Base-by-base conservation (phyloP, 2,888 invertebrate genomes). In the Brachypalpus laphriformis region DNA sequence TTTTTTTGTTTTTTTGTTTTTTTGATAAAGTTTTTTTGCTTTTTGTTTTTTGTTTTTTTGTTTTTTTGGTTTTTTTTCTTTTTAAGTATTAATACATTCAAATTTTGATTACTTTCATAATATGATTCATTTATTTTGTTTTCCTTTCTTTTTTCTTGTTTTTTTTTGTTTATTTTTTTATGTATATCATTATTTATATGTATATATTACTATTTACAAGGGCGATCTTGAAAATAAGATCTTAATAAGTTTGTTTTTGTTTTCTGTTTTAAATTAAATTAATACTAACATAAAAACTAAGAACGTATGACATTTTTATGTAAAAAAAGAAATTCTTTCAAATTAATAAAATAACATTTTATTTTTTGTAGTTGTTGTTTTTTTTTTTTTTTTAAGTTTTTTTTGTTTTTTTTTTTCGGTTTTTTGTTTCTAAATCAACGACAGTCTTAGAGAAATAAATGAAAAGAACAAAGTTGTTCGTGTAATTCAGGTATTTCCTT, bases 191-290 rank as follows among this genome's bases (percentile, higher is more conserved):
- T 82, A 75, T 75, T 59, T 81, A 66, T 83, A 59, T 85, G 71
- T 83, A 61, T 87, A 85, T 80, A 78, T 74, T 82, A 75, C 63
- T 86, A 86, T 86, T 78, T 86, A 86, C 86, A 86, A 76, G 57
- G 68, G 51, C 87, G 88, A 88, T 87, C 88, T 88, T 88, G 88
- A 88, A 88, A 88, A 88, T 88, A 88, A 88, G 88, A 88, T 87
- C 88, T 87, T 77, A 86, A 71, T 72, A 76, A 81, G 77, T 75
- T 71, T 45, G 37, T 56, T 57, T 54, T 47, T 65, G 72, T 54
- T 61, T 59, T 70, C 47, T 75, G 47, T 71, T 70, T 85, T 86
- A 83, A 86, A 86, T 81, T 85, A 81, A 85, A 76, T 75, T 85
- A 85, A 85, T 85, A 85, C 85, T 85, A 85, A 85, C 75, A 81